These are phyloP conservation scores for Agrypnus murinus DNA, from an alignment of 2,888 invertebrate species.

Conservation along the genomic window DNA sequence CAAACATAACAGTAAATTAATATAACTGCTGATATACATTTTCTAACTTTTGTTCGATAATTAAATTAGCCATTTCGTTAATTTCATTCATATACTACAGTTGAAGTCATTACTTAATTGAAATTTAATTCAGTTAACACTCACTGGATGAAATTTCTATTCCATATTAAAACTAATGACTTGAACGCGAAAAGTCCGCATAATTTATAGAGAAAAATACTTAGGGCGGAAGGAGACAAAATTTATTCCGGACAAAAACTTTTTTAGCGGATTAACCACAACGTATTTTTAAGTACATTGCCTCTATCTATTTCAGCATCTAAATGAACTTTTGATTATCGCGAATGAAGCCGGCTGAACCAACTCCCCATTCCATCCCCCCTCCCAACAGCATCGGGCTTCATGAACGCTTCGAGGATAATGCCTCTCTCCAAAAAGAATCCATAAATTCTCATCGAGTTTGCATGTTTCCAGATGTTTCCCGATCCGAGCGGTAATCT, in stretches of 20 bases:
- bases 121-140: conserved; percentile 44
- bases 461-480: conserved; percentile 39
- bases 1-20: conserved; percentile 46
- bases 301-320: conserved; percentile 21
- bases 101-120: conserved; percentile 44
- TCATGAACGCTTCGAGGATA: conserved; percentile 25
- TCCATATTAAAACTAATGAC: conserved; percentile 34
- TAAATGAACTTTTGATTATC: conserved; percentile 36
- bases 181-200: conserved; percentile 13
- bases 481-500: conserved; percentile 33
- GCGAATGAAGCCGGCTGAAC: conserved; percentile 15
- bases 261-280: conserved; percentile 4
- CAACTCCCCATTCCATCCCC: too few species aligned
- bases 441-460: conserved; percentile 37
- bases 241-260: conserved; percentile 4
- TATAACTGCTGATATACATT: conserved; percentile 38
- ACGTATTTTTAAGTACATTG: conserved; percentile 20
- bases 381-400: too few species aligned
- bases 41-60: conserved; percentile 42
- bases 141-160: conserved; percentile 35
- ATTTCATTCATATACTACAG: conserved; percentile 41
- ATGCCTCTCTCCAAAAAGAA: conserved; percentile 18
- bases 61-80: conserved; percentile 40
- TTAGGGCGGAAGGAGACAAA: background rate
- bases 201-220: conserved; percentile 6